A percentile compares a stretch with the other conserved stretches of the same genome.
Conservation (phyloP, 1,140 invertebrate genomes). For the Acromyrmex charruanus region DNA sequence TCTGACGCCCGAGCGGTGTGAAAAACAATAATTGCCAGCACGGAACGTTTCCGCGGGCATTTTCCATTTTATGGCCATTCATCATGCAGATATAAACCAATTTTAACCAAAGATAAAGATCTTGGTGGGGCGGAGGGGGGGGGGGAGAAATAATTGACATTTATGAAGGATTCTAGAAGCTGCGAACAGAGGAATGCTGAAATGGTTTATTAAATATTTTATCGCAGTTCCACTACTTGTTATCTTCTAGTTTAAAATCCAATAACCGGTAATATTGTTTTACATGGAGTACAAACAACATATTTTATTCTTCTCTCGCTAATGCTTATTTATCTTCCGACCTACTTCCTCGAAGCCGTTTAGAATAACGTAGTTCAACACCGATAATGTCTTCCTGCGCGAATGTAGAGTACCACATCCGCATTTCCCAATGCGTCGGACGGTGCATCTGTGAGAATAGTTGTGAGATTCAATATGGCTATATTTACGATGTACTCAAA, state of each 20-base stretch:
- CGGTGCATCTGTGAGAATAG: constrained; percentile 36
- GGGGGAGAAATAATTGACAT: constrained; percentile 11
- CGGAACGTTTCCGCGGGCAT: constrained; percentile 25
- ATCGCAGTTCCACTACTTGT: not conserved
- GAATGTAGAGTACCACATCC: constrained; percentile 21
- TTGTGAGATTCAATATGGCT: constrained; percentile 66
- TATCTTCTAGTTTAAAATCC: constrained; percentile 45
- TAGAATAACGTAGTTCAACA: constrained; percentile 53
- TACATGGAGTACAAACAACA: constrained; percentile 44
- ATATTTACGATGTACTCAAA: constrained; percentile 2
- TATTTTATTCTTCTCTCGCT: constrained; percentile 67
- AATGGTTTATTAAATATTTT: constrained; percentile 70
- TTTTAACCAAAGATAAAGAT: constrained; percentile 30
- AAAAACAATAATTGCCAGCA: constrained; percentile 35
- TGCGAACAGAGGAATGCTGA: not conserved
- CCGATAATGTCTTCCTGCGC: constrained; percentile 67
- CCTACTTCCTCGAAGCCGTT: constrained; percentile 60
- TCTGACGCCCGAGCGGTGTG: not conserved
- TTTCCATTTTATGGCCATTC: constrained; percentile 27
- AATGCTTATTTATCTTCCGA: constrained; percentile 74
- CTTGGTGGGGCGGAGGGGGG: not conserved
- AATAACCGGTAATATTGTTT: constrained; percentile 56
- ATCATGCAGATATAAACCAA: constrained; percentile 17
- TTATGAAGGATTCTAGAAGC: constrained; percentile 1
- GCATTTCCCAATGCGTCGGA: not conserved